A percentile compares a stretch with the other conserved stretches of the same genome.
Evolutionary conservation across 2,888 invertebrate genomes (phyloP).

Genomic region (Baccha elongata): DNA sequence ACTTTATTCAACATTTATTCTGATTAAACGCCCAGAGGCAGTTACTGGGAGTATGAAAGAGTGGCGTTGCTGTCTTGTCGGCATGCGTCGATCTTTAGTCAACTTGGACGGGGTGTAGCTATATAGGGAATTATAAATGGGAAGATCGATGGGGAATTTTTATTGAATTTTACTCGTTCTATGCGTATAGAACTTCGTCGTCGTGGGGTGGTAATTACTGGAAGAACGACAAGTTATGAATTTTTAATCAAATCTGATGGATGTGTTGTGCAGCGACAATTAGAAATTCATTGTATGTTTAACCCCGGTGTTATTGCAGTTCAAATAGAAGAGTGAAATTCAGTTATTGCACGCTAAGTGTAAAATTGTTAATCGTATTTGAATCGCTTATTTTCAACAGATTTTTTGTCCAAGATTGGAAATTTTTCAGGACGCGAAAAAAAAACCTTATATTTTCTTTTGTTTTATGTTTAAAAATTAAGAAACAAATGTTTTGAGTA

Average conservation of each 20-base stretch:
- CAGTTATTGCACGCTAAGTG: too few relatives aligned
- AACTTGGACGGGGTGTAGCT: neutral
- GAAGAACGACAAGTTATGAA: conserved; percentile 60
- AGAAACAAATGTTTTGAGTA: too few relatives aligned
- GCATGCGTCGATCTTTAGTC: conserved; percentile 30
- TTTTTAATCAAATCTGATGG: conserved; percentile 44
- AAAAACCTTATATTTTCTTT: too few relatives aligned
- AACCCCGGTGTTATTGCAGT: conserved; percentile 21
- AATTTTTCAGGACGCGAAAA: too few relatives aligned
- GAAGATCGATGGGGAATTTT: conserved; percentile 34
- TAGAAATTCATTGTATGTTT: conserved; percentile 49
- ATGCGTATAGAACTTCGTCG: neutral
- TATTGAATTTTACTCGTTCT: conserved; percentile 33
- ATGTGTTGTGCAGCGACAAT: conserved; percentile 22
- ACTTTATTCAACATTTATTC: conserved; percentile 49
- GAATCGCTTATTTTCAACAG: too few relatives aligned
- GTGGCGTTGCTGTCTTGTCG: conserved; percentile 23
- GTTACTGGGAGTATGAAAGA: neutral
- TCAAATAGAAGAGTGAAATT: neutral
- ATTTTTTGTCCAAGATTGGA: too few relatives aligned
- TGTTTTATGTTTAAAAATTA: too few relatives aligned
- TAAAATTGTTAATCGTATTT: too few relatives aligned
- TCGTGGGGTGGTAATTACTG: conserved; percentile 68
- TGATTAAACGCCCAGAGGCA: conserved; percentile 17
- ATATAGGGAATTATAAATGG: conserved; percentile 30